Conservation (phyloP, 1,140 invertebrate species). For the Danaus melanippus region DNA sequence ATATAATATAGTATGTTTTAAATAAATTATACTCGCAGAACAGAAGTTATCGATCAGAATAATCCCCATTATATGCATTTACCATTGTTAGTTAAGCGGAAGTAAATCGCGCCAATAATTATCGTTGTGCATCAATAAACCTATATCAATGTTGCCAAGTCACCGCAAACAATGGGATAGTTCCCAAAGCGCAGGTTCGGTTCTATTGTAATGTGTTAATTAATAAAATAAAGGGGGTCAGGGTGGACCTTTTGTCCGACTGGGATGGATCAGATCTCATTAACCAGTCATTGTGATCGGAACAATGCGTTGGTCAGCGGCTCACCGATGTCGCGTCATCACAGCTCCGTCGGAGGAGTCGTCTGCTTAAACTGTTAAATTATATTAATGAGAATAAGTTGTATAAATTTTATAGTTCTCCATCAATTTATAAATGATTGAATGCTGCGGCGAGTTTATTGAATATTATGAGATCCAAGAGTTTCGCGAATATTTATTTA, state of each 20-base stretch:
- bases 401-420: too few relatives aligned
- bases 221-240: slow-evolving; percentile 66
- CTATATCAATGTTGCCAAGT: slow-evolving; percentile 47
- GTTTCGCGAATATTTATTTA: too few relatives aligned
- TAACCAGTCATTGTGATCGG: slow-evolving; percentile 64
- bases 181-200: slow-evolving; percentile 58
- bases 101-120: slow-evolving; percentile 7
- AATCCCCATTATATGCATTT: too few relatives aligned
- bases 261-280: slow-evolving; percentile 67
- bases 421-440: too few relatives aligned
- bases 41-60: too few relatives aligned
- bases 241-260: slow-evolving; percentile 58
- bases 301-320: slow-evolving; percentile 51
- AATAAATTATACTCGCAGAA: background rate
- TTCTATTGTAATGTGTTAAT: slow-evolving; percentile 71
- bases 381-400: too few relatives aligned
- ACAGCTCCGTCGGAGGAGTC: background rate
- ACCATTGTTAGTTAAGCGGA: too few relatives aligned
- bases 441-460: too few relatives aligned
- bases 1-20: too few relatives aligned
- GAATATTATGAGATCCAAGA: too few relatives aligned
- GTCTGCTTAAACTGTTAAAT: background rate
- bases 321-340: slow-evolving; percentile 40
- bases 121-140: slow-evolving; percentile 25
- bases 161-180: slow-evolving; percentile 59